Conservation (phyloP, 2,888 invertebrate species). For the Mantis religiosa region DNA sequence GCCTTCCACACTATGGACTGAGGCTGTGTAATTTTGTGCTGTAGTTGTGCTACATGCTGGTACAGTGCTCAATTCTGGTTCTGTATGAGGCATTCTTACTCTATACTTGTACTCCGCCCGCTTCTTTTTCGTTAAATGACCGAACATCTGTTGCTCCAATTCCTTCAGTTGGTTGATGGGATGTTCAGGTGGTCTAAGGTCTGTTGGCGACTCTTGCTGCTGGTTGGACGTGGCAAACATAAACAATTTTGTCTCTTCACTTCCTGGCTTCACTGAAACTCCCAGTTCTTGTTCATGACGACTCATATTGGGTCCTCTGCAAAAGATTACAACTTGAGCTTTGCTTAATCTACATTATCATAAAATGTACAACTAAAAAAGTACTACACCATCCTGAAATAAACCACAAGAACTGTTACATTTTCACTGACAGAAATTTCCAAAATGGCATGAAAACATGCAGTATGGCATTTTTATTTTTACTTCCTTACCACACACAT, state of each 20-base stretch:
- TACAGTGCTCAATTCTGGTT: background rate
- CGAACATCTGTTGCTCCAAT: constrained; percentile 50
- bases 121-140: constrained; percentile 41
- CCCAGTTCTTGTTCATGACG: constrained; percentile 36
- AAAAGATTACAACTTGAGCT: background rate
- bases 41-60: background rate
- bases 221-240: constrained; percentile 39
- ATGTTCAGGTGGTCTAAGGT: constrained; percentile 38
- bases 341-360: background rate
- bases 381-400: too few relatives aligned
- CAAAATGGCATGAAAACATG: too few relatives aligned
- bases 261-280: constrained; percentile 40
- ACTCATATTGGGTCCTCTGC: background rate
- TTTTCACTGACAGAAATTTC: too few relatives aligned
- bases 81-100: too few relatives aligned
- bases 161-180: constrained; percentile 53
- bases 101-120: too few relatives aligned
- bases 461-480: too few relatives aligned
- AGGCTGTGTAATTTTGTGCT: background rate
- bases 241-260: constrained; percentile 40
- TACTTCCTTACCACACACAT: too few relatives aligned
- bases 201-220: constrained; percentile 3
- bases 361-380: background rate
- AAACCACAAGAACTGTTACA: too few relatives aligned
- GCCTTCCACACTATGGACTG: background rate